Evolutionary conservation across 2,888 invertebrate species (phyloP), one percentile per base, ranked within the genome.

Genomic region (Limnephilus rhombicus): DNA sequence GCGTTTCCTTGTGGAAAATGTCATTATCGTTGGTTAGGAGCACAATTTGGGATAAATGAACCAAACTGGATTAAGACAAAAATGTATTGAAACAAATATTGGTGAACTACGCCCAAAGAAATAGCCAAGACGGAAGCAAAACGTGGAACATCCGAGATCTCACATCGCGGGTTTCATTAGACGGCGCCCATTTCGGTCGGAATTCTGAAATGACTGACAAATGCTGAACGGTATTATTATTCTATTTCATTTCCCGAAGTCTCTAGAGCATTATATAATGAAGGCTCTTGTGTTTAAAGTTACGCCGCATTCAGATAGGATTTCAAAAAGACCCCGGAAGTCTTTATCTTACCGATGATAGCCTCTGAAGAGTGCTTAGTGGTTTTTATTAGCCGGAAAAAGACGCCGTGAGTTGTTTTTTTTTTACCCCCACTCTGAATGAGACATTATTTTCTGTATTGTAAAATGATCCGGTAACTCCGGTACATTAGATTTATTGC

Each of bases 91-190:
- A 68, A 68, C 68, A 9, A 24, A n/a, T 24, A 68, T 68, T 68
- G 68, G 68, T 7, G 68, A 68, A 68, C 68, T 68, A 68, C 24
- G 68, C 68, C 68, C 68, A 68, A 68, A 24, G 24, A 68, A 68
- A n/a, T 68, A n/a, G 68, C 68, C 68, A 24, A 68, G 34, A 86
- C 41, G 24, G 86, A 86, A 45, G 86, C n/a, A 86, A 86, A 85
- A 86, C 11, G 49, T 49, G 49, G 86, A n/a, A 9, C 18, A 29
- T 45, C 24, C 12, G 15, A 45, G 49, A 45, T 86, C 18, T 86
- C 24, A 12, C n/a, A 86, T 45, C 86, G 86, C 86, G 49, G 49
- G 29, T 86, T 86, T 86, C 86, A 86, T 86, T 86, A 86, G 86
- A 86, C 29, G 45, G 45, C 86, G 49, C 49, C 49, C 29, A 45